Evolutionary conservation across 2,113 vertebrate genomes (phyloP).

Genomic region (Melanerpes formicivorus): DNA sequence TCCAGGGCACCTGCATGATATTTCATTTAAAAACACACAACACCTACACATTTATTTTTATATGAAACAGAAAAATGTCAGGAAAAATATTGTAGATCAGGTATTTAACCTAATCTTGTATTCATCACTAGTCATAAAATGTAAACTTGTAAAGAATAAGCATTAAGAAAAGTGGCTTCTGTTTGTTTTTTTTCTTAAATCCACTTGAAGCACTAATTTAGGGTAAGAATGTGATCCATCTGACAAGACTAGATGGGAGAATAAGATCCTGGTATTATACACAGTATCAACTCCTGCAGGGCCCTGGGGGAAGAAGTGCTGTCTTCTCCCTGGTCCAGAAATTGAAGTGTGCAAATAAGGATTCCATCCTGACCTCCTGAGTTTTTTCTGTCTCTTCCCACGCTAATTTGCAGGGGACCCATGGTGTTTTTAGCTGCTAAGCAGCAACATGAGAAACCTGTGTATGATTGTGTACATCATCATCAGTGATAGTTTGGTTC

Average conservation of each 20-base stretch:
- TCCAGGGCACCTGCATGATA: not conserved
- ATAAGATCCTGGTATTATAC: not conserved
- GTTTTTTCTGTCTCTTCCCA: not conserved
- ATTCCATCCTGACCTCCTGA: not conserved
- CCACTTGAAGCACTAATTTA: not conserved
- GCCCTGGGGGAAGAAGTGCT: not conserved
- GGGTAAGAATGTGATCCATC: not conserved
- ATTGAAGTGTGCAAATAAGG: not conserved
- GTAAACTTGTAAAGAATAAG: not conserved
- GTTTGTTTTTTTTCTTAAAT: not conserved
- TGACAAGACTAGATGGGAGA: not conserved
- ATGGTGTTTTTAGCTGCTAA: not conserved
- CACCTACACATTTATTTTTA: not conserved
- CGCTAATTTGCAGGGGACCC: fast-evolving
- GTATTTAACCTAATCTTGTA: not conserved
- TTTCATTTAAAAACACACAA: not conserved
- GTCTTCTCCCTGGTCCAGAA: not conserved
- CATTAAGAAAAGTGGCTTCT: not conserved
- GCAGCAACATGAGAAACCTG: fast-evolving
- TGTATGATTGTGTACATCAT: not conserved
- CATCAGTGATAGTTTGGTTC: not conserved
- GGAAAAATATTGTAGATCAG: not conserved
- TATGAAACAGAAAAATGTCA: not conserved
- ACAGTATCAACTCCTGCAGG: not conserved
- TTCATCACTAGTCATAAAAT: not conserved